Evolutionary conservation across 2,888 invertebrate genomes (phyloP).

Genomic region (Athripsodes cinereus): DNA sequence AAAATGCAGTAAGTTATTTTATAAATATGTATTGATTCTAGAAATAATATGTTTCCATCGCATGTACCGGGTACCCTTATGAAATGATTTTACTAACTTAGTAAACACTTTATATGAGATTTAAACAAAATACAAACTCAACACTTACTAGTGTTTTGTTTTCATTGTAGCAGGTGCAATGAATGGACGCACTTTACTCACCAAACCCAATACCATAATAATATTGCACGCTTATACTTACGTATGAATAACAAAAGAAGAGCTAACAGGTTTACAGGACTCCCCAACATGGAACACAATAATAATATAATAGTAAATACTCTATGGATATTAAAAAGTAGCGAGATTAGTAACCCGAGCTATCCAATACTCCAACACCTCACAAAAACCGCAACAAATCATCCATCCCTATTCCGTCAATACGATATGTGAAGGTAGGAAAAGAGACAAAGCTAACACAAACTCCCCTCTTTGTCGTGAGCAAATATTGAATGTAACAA

Average conservation of each 20-base stretch:
- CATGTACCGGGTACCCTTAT: too few relatives aligned
- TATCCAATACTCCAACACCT: slow-evolving; percentile 11
- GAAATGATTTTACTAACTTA: too few relatives aligned
- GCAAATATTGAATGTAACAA: slow-evolving; percentile 14
- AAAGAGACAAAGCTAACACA: not conserved
- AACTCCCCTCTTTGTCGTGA: not conserved
- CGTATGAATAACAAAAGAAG: slow-evolving; percentile 7
- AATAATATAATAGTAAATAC: slow-evolving; percentile 5
- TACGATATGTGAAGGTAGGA: not conserved
- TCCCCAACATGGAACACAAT: not conserved
- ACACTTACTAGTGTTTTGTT: too few relatives aligned
- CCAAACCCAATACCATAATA: not conserved
- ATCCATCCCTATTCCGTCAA: not conserved
- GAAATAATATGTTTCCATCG: too few relatives aligned
- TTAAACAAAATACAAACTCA: too few relatives aligned
- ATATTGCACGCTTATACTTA: not conserved
- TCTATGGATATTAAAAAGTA: slow-evolving; percentile 24
- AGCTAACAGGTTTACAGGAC: slow-evolving; percentile 13
- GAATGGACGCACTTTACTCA: not conserved
- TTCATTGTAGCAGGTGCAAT: too few relatives aligned
- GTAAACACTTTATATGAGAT: too few relatives aligned
- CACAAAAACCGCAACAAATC: slow-evolving; percentile 1
- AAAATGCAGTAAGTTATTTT: too few relatives aligned
- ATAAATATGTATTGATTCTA: too few relatives aligned
- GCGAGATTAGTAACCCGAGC: slow-evolving; percentile 27